Base-by-base conservation (phyloP, 2,797 vertebrate species). In the Merluccius polli region DNA sequence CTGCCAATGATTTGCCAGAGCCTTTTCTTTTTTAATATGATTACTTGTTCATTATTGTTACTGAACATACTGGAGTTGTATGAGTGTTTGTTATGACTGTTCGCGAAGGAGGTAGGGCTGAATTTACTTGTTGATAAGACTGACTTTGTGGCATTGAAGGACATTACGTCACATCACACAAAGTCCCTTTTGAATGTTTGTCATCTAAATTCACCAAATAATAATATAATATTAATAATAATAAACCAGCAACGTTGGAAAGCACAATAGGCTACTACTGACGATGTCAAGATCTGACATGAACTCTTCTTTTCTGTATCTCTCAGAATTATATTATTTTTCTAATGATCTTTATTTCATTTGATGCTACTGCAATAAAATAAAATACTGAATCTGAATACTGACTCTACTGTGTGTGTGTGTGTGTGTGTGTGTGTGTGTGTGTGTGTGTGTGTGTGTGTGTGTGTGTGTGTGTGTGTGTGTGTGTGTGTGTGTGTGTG, bases 361-460 rank as follows among this genome's bases (percentile, higher is more conserved):
- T 65, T 65, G 59, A 65, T 27, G 59, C 59, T 27, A 35, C 30
- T 35, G 73, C 44, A 69, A 69, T 69, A 69, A 32, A 30, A 30
- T 32, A 31, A 8, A 70, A 80, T 82, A 77, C 59, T 27, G 24
- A 77, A 80, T 84, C 86, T n/a, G n/a, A 70, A 80, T 82, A 77
- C 59, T 27, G 24, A 77, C 79, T 84, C 86, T 83, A 74, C 74
- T 13, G 75, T 75, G 76, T 76, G n/a, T 59, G 44, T 48, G 16
- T 48, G 44, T 41, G 13, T 41, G 38, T 41, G 38, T 41, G 38
- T 41, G 38, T 41, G 38, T 41, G 13, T 41, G 38, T 41, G 38
- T 48, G 52, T 24, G 52, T 24, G 52, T 59, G 52, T 59, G 44
- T 48, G 16, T 48, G 44, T 41, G 13, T 41, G 38, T 41, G 38